Evolutionary conservation across 2,888 invertebrate genomes (phyloP).

Genomic region (Melangyna quadrimaculata): DNA sequence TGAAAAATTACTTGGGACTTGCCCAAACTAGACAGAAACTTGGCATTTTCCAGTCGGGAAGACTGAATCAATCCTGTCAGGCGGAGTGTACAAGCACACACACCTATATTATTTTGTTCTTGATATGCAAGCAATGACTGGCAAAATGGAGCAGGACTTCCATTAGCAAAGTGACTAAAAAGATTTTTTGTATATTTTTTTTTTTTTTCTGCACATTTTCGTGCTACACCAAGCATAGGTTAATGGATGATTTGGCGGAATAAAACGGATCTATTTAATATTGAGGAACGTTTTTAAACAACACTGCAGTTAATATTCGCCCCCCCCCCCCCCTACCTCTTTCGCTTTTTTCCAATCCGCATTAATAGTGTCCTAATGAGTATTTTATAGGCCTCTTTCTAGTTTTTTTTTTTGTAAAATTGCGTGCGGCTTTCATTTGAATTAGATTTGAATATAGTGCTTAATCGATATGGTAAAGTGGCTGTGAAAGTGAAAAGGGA

Average conservation of each 20-base stretch:
- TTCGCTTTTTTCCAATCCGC: too few relatives aligned
- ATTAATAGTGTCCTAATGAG: background rate
- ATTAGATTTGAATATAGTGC: background rate
- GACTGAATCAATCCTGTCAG: too few relatives aligned
- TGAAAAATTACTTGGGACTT: too few relatives aligned
- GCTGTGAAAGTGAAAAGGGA: background rate
- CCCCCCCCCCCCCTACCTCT: too few relatives aligned
- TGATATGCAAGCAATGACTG: background rate
- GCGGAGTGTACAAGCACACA: background rate
- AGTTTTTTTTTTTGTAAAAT: background rate
- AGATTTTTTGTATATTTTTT: background rate
- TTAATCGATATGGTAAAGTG: background rate
- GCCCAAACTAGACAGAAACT: too few relatives aligned
- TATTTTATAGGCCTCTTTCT: background rate
- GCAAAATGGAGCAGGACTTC: background rate
- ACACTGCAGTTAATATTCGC: too few relatives aligned
- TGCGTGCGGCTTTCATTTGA: background rate
- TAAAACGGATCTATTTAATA: background rate
- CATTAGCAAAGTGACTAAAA: background rate
- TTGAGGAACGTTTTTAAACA: background rate
- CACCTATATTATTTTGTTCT: background rate
- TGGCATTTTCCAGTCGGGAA: too few relatives aligned
- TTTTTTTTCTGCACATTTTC: background rate
- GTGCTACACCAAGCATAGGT: slow-evolving; percentile 1
- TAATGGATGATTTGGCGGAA: background rate